Percentiles rank a stretch among this genome's conserved stretches.
phyloP scores from a whole-genome alignment of 2,113 vertebrate species.

The Isichthys henryi region DNA sequence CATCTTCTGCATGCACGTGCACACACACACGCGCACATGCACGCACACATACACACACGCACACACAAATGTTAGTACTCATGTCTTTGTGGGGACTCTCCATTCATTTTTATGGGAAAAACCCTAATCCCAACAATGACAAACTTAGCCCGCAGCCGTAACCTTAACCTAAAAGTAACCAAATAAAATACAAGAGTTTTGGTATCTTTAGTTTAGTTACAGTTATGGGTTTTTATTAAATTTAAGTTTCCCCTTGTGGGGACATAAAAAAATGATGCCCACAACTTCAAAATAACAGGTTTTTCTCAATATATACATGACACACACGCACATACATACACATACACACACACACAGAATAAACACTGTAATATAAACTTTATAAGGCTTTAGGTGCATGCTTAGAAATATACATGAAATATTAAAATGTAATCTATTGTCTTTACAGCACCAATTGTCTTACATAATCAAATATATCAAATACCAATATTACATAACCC shows the following conservation, averaged over 20 bases:
- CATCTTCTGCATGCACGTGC: background rate
- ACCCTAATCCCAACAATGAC: background rate
- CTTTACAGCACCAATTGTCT: background rate
- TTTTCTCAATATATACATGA: background rate
- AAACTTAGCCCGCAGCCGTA: background rate
- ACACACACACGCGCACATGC: background rate
- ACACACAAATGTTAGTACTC: background rate
- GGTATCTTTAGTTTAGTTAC: background rate
- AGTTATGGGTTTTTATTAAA: background rate
- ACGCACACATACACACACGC: background rate
- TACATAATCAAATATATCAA: background rate
- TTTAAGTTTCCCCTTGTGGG: background rate
- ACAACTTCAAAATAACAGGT: background rate
- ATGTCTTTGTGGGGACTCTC: background rate
- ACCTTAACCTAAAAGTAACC: background rate
- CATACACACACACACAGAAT: background rate
- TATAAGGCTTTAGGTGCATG: background rate
- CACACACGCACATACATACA: background rate
- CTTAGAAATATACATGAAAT: background rate
- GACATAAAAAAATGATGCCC: background rate
- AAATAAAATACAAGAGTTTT: background rate
- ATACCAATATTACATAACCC: background rate
- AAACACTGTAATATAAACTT: background rate
- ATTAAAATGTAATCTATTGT: background rate
- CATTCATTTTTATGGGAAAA: background rate